A percentile compares a stretch with the other conserved stretches of the same genome.
Conservation (phyloP, 2,113 vertebrate genomes). For the mouse (Mus musculus) region DNA sequence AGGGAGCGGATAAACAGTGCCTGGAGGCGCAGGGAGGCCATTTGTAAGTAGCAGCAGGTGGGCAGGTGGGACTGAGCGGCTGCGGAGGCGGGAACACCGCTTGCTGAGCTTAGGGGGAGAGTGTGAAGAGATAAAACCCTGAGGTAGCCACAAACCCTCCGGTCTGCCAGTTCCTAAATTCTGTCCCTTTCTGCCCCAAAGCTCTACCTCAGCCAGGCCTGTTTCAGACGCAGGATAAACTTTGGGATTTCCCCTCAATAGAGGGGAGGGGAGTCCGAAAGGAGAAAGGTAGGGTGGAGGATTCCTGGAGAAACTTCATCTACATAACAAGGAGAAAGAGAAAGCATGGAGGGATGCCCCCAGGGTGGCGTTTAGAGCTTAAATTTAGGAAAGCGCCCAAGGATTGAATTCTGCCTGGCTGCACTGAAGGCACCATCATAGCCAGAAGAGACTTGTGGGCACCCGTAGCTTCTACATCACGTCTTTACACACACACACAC, state of each 20-base stretch:
- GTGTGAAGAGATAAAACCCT: too few relatives aligned
- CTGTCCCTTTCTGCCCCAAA: neutral
- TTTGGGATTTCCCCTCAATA: neutral
- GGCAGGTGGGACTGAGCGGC: neutral
- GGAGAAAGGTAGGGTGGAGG: neutral
- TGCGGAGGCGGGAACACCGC: rapidly evolving
- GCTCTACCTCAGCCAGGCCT: neutral
- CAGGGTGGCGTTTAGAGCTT: neutral
- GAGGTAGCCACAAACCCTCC: too few relatives aligned
- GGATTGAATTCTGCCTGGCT: neutral
- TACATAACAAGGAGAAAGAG: neutral
- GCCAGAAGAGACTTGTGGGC: neutral
- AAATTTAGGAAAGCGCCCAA: neutral
- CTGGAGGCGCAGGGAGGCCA: rapidly evolving
- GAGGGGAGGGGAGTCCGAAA: neutral
- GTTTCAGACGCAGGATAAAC: neutral
- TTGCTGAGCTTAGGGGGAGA: neutral
- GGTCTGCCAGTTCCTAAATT: neutral
- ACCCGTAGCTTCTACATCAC: neutral
- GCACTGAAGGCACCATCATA: neutral
- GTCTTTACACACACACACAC: neutral
- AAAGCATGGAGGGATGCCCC: neutral
- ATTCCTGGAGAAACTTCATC: neutral
- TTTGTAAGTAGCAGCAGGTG: neutral
- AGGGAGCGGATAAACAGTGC: neutral